Evolutionary conservation across 2,888 invertebrate species (phyloP).

Genomic region (Ethmia dodecea): DNA sequence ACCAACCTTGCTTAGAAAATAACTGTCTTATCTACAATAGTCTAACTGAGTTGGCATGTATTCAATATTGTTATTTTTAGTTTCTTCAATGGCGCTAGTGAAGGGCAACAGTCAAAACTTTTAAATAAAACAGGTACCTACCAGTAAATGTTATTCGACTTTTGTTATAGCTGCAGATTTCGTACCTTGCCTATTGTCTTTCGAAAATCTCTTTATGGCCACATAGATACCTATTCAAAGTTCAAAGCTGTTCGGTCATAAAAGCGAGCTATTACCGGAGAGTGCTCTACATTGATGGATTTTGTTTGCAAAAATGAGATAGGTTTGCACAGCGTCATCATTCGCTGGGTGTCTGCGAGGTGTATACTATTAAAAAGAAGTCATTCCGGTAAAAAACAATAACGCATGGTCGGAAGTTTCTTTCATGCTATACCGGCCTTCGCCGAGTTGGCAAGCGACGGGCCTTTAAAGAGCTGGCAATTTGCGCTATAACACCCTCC

Average conservation of each 20-base stretch:
- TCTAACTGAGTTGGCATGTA: constrained; percentile 39
- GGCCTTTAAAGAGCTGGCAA: constrained; percentile 62
- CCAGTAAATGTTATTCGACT: too few relatives aligned
- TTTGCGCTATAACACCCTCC: constrained; percentile 62
- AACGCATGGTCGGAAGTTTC: constrained; percentile 61
- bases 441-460: constrained; percentile 56
- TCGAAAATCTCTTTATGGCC: too few relatives aligned
- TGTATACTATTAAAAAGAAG: constrained; percentile 52
- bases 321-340: constrained; percentile 37
- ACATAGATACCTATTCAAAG: constrained; percentile 21
- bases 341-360: constrained; percentile 32
- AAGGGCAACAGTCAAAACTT: too few relatives aligned
- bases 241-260: constrained; percentile 26
- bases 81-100: constrained; percentile 16
- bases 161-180: too few relatives aligned
- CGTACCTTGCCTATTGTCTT: too few relatives aligned
- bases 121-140: too few relatives aligned
- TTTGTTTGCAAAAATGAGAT: constrained; percentile 33
- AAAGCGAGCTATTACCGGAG: constrained; percentile 37
- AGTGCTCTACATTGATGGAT: constrained; percentile 35
- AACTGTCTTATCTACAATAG: constrained; percentile 25
- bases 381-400: constrained; percentile 69
- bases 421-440: constrained; percentile 55
- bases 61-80: constrained; percentile 30
- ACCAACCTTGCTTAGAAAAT: constrained; percentile 6